Conservation (phyloP, 2,113 vertebrate genomes). For the Crotalus horridus region DNA sequence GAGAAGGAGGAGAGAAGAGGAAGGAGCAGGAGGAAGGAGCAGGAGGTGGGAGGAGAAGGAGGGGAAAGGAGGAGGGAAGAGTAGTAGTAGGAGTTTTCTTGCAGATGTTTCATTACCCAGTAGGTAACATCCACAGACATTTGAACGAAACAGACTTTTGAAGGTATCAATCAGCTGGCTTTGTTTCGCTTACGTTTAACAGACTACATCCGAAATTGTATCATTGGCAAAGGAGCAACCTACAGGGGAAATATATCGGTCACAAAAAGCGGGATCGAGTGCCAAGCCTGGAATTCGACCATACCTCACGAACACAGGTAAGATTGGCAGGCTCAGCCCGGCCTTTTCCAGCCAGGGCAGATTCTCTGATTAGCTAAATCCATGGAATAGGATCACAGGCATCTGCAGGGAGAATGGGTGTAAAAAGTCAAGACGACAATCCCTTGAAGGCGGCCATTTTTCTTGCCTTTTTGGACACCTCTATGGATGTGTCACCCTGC, state of each 20-base stretch:
- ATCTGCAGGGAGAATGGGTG: neutral
- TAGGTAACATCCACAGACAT: too few species aligned
- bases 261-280: conserved; percentile 85
- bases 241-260: conserved; percentile 88
- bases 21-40: too few species aligned
- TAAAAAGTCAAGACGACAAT: too few species aligned
- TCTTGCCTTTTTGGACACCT: too few species aligned
- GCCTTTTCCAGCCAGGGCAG: neutral
- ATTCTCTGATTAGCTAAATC: neutral
- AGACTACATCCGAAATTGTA: conserved; percentile 93
- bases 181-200: conserved; percentile 16
- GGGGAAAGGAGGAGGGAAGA: too few species aligned
- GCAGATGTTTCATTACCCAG: too few species aligned
- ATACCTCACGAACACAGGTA: conserved; percentile 97
- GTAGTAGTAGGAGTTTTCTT: too few species aligned
- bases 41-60: too few species aligned
- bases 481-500: too few species aligned
- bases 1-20: fast-evolving
- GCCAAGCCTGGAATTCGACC: conserved; percentile 93
- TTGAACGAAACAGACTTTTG: too few species aligned
- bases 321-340: conserved; percentile 59
- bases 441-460: too few species aligned
- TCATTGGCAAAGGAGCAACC: conserved; percentile 86
- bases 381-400: neutral
- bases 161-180: neutral